Percentiles rank a stretch among this genome's conserved stretches.
Conservation (phyloP, 1,140 invertebrate genomes). For the Procambarus clarkii region DNA sequence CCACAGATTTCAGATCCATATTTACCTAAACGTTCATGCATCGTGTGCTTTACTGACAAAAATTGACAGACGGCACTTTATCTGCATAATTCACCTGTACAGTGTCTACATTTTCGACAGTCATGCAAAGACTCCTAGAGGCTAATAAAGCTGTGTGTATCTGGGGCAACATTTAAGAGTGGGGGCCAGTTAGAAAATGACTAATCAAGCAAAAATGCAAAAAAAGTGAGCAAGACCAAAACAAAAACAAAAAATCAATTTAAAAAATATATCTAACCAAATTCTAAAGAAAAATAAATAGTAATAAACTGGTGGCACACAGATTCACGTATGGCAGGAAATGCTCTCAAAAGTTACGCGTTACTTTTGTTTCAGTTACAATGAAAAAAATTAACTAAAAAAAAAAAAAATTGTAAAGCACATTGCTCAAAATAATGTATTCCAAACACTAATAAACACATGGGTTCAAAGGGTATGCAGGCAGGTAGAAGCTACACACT, state of each 20-base stretch:
- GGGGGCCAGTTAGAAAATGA: neutral
- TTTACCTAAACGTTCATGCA: neutral
- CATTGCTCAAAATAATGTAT: conserved; percentile 9
- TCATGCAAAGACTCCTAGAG: conserved; percentile 19
- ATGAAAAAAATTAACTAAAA: neutral
- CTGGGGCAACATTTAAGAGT: conserved; percentile 28
- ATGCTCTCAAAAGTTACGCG: conserved; percentile 58
- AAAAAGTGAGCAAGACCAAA: neutral
- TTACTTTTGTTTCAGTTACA: conserved; percentile 2
- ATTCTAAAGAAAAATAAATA: neutral
- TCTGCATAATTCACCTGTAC: neutral
- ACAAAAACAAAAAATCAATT: neutral
- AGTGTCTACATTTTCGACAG: neutral
- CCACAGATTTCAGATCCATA: conserved; percentile 5
- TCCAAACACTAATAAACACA: neutral
- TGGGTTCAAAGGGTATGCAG: conserved; percentile 6
- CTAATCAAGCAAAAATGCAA: conserved; percentile 25
- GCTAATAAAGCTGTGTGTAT: conserved; percentile 3
- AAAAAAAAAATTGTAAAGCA: neutral
- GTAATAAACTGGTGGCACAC: conserved; percentile 43
- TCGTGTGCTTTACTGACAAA: neutral
- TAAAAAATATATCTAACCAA: neutral
- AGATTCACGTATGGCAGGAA: conserved; percentile 55
- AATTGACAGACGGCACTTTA: conserved; percentile 1
- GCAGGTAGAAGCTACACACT: conserved; percentile 38